Evolutionary conservation across 1,140 invertebrate genomes (phyloP).

Genomic region (Cylas formicarius): DNA sequence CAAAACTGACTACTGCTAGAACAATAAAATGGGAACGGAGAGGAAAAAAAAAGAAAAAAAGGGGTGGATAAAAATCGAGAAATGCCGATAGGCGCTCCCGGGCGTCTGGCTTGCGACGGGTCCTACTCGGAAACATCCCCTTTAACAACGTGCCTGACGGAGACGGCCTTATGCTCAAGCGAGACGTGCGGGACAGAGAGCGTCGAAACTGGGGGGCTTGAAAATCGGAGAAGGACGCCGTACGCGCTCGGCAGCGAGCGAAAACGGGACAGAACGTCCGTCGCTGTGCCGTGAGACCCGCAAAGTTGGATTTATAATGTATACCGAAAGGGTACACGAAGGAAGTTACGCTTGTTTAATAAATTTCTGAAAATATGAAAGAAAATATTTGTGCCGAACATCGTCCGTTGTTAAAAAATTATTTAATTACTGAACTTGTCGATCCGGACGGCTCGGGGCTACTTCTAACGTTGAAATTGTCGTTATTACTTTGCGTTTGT

Average conservation of each 20-base stretch:
- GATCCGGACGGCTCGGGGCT: no score
- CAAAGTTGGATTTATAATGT: conserved; percentile 26
- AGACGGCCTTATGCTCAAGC: conserved; percentile 8
- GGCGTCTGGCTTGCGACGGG: conserved; percentile 7
- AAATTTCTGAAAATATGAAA: conserved; percentile 23
- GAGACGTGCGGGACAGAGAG: conserved; percentile 5
- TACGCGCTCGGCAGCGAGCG: not conserved
- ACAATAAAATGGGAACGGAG: no score
- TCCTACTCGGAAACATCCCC: conserved; percentile 8
- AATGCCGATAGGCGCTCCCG: conserved; percentile 12
- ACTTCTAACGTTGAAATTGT: no score
- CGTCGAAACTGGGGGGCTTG: conserved; percentile 13
- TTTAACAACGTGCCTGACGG: conserved; percentile 16
- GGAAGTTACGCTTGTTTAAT: conserved; percentile 21
- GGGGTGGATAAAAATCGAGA: conserved; percentile 14
- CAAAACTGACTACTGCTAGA: no score
- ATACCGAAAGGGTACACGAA: conserved; percentile 25
- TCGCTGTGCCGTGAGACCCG: conserved; percentile 21
- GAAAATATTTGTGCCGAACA: no score
- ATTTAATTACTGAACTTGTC: no score
- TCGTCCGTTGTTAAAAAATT: no score
- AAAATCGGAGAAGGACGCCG: conserved; percentile 17
- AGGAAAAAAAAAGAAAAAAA: no score
- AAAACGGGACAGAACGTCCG: conserved; percentile 20
- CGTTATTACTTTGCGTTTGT: no score